Evolutionary conservation across 2,113 vertebrate genomes (phyloP).

Genomic region (Lophochroa leadbeateri): DNA sequence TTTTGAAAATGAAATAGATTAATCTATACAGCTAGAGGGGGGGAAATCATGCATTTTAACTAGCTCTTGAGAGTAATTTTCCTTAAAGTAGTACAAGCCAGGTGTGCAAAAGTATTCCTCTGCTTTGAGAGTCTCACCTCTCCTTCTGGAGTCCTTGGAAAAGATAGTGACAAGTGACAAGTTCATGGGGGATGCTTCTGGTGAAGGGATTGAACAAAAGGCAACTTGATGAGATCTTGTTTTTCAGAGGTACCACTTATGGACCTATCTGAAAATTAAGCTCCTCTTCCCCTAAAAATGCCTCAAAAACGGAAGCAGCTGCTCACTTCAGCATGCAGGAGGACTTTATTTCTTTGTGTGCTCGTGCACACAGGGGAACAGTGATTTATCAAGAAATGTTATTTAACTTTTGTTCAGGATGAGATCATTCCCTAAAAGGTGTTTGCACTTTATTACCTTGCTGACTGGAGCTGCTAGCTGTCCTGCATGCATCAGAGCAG

Average conservation of each 20-base stretch:
- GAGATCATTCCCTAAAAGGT: constrained; percentile 45
- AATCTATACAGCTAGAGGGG: constrained; percentile 64
- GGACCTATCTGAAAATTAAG: neutral
- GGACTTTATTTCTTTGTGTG: neutral
- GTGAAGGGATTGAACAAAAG: neutral
- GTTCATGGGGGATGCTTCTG: constrained; percentile 14
- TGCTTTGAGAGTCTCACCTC: constrained; percentile 23
- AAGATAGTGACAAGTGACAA: constrained; percentile 46
- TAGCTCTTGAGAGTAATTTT: constrained; percentile 54
- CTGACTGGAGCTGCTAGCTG: neutral
- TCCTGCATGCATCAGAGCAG: neutral
- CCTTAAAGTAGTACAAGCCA: constrained; percentile 59
- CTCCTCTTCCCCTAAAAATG: neutral
- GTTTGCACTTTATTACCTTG: neutral
- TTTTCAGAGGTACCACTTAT: neutral
- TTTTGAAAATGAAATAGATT: constrained; percentile 68
- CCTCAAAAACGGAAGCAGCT: neutral
- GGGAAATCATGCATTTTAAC: constrained; percentile 37
- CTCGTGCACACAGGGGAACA: rapidly evolving
- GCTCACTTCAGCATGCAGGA: neutral
- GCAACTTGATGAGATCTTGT: neutral
- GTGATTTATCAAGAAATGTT: constrained; percentile 38
- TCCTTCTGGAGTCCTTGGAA: constrained; percentile 55
- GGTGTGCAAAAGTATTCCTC: constrained; percentile 53
- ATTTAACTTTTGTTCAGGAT: constrained; percentile 36